Base-by-base conservation (phyloP, 2,113 vertebrate genomes). In the Chaenogobius annularis region DNA sequence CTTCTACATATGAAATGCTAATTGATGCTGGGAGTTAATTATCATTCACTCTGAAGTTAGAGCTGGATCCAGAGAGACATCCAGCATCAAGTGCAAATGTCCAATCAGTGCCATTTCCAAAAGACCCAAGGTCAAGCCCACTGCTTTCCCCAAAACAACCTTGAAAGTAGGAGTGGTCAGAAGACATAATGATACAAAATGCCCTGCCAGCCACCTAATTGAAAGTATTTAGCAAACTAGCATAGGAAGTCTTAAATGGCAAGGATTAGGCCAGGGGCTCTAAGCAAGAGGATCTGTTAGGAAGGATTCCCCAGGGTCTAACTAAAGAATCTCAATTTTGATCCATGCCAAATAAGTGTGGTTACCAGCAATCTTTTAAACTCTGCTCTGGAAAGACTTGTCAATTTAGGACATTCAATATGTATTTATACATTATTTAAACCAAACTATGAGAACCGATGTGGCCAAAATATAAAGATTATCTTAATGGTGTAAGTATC, bases 251-350 rank as follows among this genome's bases (percentile, higher is more conserved):
- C 69, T 73, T 89, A 90, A 90, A 89, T 90, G 86, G 83, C 75
- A 77, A 87, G 88, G 86, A 91, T 90, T 88, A 90, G 86, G 90
- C 90, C 91, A 91, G 90, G 92, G 91, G 91, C 88, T 86, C 77
- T 77, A 76, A 85, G 80, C 78, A 86, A 88, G 82, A 83, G 67
- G 77, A 85, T 81, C 85, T 82, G 91, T 92, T 90, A 90, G 79
- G 26, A 86, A 86, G 82, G 86, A 92, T 91, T 92, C 91, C 91
- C 91, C 73, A 82, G 88, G 88, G 93, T 80, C 90, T 82, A 70
- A 90, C 85, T 88, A 87, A 83, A 88, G 72, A 85, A 83, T 86
- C 74, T 79, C 73, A 83, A 83, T 82, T 74, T 69, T 72, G 46
- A 59, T 75, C 82, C 70, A 61, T 80, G 43, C 17, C 37, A 10